phyloP scores from a whole-genome alignment of 2,888 invertebrate genomes.

The Trachelus iudaicus region DNA sequence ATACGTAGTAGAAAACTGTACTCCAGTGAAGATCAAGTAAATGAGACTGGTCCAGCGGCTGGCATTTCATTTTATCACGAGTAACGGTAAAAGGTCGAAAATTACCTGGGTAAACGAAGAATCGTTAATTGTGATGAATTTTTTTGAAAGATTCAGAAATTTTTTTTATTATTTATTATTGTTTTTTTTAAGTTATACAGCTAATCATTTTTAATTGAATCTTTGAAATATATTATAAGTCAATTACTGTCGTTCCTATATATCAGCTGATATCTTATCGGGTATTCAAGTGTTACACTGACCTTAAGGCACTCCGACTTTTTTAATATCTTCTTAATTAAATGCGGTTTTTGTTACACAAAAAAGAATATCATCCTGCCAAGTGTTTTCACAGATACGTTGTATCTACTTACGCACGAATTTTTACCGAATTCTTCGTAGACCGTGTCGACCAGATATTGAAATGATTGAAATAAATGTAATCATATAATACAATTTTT shows the following conservation, averaged over 20 bases:
- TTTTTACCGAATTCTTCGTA: not conserved
- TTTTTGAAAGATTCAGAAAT: not conserved
- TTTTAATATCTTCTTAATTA: not conserved
- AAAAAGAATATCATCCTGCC: not conserved
- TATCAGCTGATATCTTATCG: not conserved
- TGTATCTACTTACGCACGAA: not conserved
- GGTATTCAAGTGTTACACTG: not conserved
- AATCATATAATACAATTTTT: too few relatives aligned
- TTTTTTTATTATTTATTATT: not conserved
- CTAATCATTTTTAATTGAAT: not conserved
- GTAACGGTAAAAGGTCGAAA: not conserved
- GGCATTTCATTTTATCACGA: not conserved
- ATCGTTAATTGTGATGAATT: not conserved
- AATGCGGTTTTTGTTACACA: not conserved
- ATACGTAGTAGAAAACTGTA: not conserved
- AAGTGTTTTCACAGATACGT: not conserved
- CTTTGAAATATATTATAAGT: not conserved
- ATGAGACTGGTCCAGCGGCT: not conserved
- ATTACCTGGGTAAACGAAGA: not conserved
- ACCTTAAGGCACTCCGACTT: not conserved
- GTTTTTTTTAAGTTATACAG: not conserved
- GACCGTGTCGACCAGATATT: not conserved
- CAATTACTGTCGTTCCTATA: not conserved
- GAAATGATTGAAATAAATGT: not conserved
- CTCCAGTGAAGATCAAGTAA: not conserved